Evolutionary conservation across 2,797 vertebrate species (phyloP).

Genomic region (Paramormyrops hopkinsi): DNA sequence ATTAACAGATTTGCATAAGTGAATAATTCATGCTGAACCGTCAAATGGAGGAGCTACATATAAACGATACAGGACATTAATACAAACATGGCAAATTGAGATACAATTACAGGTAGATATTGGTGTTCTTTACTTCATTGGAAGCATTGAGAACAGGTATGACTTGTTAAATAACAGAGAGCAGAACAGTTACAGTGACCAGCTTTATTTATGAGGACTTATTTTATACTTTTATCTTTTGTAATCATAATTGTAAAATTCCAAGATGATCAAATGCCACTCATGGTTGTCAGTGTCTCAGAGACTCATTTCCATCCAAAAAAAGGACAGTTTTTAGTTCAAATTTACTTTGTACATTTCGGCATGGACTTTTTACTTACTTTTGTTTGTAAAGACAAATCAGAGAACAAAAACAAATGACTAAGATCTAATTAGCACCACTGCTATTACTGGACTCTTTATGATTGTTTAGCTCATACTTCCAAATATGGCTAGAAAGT

Average conservation of each 20-base stretch:
- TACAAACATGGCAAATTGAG: neutral
- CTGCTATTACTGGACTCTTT: neutral
- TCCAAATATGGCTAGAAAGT: neutral
- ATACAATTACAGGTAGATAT: neutral
- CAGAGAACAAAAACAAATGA: neutral
- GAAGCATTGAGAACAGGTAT: neutral
- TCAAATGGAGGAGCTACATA: constrained; percentile 6
- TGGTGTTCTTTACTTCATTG: neutral
- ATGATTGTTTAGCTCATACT: neutral
- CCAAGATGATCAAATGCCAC: neutral
- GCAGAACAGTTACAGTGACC: neutral
- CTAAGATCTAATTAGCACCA: neutral
- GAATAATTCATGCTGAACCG: constrained; percentile 17
- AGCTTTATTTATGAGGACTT: neutral
- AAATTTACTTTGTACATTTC: neutral
- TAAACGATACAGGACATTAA: constrained; percentile 20
- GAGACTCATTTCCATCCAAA: neutral
- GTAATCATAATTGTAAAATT: neutral
- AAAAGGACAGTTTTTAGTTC: neutral
- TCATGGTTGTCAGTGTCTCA: neutral
- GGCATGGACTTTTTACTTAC: neutral
- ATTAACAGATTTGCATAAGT: constrained; percentile 19
- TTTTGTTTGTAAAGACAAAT: neutral
- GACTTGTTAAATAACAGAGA: neutral
- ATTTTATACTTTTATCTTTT: neutral